Evolutionary conservation across 2,888 invertebrate species (phyloP).

Genomic region (Lasioglossum calceatum): DNA sequence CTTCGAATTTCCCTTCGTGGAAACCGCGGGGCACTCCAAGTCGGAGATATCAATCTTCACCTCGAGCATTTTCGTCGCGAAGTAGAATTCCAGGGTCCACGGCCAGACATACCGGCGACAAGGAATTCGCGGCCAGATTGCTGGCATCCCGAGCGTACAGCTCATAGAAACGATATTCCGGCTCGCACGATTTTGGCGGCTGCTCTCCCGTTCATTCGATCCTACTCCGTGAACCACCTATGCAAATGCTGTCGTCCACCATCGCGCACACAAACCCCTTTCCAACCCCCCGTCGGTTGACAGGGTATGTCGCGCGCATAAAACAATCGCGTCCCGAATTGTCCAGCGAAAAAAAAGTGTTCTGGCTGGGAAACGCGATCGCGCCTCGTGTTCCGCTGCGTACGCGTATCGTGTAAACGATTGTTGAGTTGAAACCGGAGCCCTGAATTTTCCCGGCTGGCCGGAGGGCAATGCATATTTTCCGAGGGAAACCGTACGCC

Average conservation of each 20-base stretch:
- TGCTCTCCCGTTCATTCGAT: constrained; percentile 38
- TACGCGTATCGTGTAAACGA: constrained; percentile 43
- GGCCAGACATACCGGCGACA: constrained; percentile 23
- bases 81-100: constrained; percentile 30
- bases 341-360: constrained; percentile 35
- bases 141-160: constrained; percentile 24
- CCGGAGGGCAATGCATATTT: constrained; percentile 30
- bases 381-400: constrained; percentile 7
- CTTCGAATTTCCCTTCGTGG: constrained; percentile 16
- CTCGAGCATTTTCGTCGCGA: constrained; percentile 19
- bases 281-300: background rate
- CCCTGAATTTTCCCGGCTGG: constrained; percentile 8
- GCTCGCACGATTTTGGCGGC: constrained; percentile 26
- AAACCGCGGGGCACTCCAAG: constrained; percentile 22
- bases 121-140: constrained; percentile 39
- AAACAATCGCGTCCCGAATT: constrained; percentile 57
- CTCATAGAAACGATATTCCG: constrained; percentile 39
- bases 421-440: constrained; percentile 41
- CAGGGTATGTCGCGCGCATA: constrained; percentile 39
- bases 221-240: constrained; percentile 11
- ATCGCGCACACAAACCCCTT: background rate
- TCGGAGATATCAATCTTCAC: constrained; percentile 32
- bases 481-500: background rate
- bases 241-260: constrained; percentile 32
- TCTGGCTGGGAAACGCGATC: constrained; percentile 11